Base-by-base conservation (phyloP, 1,140 invertebrate genomes). In the Drosophila cardini region DNA sequence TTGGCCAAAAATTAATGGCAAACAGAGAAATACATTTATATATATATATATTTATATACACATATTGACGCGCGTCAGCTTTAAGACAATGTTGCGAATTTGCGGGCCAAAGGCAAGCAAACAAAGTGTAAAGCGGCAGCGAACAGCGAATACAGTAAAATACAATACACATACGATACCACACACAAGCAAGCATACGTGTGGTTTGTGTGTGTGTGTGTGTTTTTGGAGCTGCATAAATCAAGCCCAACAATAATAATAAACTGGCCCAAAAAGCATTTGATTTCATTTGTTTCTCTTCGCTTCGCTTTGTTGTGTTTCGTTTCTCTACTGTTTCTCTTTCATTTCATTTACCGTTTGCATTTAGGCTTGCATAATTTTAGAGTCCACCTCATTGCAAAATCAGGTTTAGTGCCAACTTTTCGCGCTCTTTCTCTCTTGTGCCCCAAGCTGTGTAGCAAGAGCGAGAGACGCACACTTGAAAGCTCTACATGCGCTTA, bases 351-450 rank as follows among this genome's bases (percentile, higher is more conserved):
- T 80, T 60, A 52, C 30, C 30, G 62, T 62, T 43, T 50, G 45
- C 67, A 57, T 62, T 76, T 72, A 56, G 52, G 38, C 81, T 85
- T 85, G 81, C 77, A 85, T 85, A 85, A 85, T 78, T 38, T 68
- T 48, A 71, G 45, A 63, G 60, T 65, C 70, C 55, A 45, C 45
- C 11, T 18, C 10, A 58, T 86, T 87, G 73, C 76, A 42, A 74
- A 89, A 84, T 62, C 84, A 78, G 80, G 84, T 89, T 87, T 86
- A 43, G 21, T 64, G 57, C 57, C 64, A 67, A 73, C 58, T 48
- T 34, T 30, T 50, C 45, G 50, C 46, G 13, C 45, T 42, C 36
- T 58, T 38, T 48, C 56, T 60, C 30, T 46, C 13, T 26, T 26
- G 21, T 26, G 18, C 42, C 71, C 18, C 10, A 48, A 62, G 21